Percentiles rank a stretch among this genome's conserved stretches.
Conservation (phyloP, 2,797 vertebrate species). For the Dermochelys coriacea region DNA sequence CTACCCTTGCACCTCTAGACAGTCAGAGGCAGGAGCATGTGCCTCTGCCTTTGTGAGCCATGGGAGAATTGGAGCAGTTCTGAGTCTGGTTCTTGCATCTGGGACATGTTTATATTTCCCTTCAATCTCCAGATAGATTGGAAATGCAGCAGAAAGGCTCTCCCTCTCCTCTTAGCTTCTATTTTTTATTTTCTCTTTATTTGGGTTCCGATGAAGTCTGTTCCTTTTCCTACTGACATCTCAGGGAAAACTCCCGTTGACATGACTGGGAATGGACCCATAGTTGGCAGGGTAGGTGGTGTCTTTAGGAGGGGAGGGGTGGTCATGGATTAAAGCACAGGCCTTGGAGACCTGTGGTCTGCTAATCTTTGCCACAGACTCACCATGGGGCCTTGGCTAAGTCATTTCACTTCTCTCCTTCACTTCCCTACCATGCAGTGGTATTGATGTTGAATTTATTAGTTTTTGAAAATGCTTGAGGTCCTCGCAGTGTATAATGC, state of each 20-base stretch:
- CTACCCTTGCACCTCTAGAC: not conserved
- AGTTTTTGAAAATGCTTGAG: not conserved
- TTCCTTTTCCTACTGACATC: not conserved
- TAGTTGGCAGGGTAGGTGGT: not conserved
- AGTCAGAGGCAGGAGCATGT: not conserved
- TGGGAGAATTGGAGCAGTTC: not conserved
- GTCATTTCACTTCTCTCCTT: not conserved
- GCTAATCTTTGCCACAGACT: not conserved
- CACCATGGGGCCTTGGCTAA: not conserved
- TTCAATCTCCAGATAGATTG: not conserved
- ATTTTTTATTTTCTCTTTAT: too few species aligned
- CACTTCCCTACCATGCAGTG: not conserved
- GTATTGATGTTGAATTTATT: not conserved
- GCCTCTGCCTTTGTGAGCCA: not conserved
- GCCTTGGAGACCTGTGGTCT: not conserved
- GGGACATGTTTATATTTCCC: not conserved
- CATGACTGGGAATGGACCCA: not conserved
- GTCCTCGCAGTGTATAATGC: not conserved
- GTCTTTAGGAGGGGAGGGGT: not conserved
- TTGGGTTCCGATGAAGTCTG: not conserved
- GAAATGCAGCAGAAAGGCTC: not conserved
- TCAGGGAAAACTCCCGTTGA: not conserved
- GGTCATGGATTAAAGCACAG: not conserved
- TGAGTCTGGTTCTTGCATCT: not conserved
- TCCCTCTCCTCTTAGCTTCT: not conserved